Base-by-base conservation (phyloP, 2,888 invertebrate genomes). In the Hypercompe scribonia region DNA sequence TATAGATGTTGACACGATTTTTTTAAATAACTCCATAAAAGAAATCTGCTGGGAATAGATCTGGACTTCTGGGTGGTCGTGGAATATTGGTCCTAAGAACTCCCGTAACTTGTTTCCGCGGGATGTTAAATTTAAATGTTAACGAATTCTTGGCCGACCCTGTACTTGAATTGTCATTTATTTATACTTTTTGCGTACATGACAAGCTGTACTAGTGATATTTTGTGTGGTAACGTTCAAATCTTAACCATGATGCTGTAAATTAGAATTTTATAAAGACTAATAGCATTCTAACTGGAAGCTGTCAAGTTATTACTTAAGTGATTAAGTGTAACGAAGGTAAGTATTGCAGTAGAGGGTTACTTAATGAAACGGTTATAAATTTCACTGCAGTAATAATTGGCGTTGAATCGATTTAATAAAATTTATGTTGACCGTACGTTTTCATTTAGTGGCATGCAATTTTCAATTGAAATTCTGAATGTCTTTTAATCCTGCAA, bases 311-410 rank as follows among this genome's bases (percentile, higher is more conserved):
- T 28, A 58, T 58, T 4, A 28, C 58, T n/a, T 28, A 58, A 58
- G 28, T 58, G 28, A 58, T 28, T 58, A 58, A 58, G 58, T 4
- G 13, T 28, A 28, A 58, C 58, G 58, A 58, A 58, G 54, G 28
- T 58, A 65, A 18, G 61, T 33, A 54, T n/a, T n/a, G n/a, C 50
- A 54, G 50, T 54, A n/a, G 50, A 58, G 58, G 58, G 58, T 58
- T 28, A 58, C 58, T 28, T 58, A 28, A 28, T 58, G 28, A 28
- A 58, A 28, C 28, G 5, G 28, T 58, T 58, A 58, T 58, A 58
- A 58, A 58, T 58, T 58, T 28, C 50, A 28, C 58, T 28, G 4
- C 13, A 28, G 28, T 58, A 58, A 58, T 58, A 15, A 58, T 58
- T 28, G 28, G 28, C 15, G 58, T 28, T n/a, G 58, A 58, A 28